Conservation (phyloP, 2,888 invertebrate genomes). For the Perizoma flavofasciatum region DNA sequence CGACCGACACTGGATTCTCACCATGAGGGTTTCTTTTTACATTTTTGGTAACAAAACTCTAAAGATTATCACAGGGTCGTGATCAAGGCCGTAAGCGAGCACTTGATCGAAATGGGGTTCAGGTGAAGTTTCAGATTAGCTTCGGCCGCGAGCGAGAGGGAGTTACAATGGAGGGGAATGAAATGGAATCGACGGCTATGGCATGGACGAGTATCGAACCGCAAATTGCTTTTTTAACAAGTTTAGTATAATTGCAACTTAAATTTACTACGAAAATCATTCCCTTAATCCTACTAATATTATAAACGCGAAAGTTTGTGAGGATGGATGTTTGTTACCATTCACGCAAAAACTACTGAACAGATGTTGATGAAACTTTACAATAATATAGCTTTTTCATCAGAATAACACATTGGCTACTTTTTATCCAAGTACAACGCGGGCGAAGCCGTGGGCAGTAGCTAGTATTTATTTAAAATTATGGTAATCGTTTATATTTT, state of each 20-base stretch:
- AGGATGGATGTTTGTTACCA: no score
- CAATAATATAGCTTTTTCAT: no score
- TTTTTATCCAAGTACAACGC: no score
- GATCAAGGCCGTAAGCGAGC: slow-evolving; percentile 56
- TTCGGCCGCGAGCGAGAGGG: slow-evolving; percentile 36
- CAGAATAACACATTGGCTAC: no score
- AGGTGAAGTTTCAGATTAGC: slow-evolving; percentile 50
- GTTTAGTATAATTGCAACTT: slow-evolving; percentile 47
- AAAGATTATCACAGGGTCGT: slow-evolving; percentile 52
- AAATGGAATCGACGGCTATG: slow-evolving; percentile 50
- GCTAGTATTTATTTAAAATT: no score
- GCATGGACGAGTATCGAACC: slow-evolving; percentile 45
- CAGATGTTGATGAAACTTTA: no score
- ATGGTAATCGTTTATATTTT: no score
- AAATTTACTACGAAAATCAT: slow-evolving; percentile 44
- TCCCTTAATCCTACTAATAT: slow-evolving; percentile 28
- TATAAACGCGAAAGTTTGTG: no score
- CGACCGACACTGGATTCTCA: not conserved
- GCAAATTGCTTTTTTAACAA: slow-evolving; percentile 58
- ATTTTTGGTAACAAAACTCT: not conserved
- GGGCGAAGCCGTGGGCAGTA: no score
- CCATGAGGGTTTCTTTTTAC: not conserved
- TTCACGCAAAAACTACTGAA: no score
- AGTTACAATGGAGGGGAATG: slow-evolving; percentile 48
- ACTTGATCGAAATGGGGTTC: slow-evolving; percentile 61